Evolutionary conservation across 2,797 vertebrate species (phyloP).

Genomic region (Eidolon dupreanum): DNA sequence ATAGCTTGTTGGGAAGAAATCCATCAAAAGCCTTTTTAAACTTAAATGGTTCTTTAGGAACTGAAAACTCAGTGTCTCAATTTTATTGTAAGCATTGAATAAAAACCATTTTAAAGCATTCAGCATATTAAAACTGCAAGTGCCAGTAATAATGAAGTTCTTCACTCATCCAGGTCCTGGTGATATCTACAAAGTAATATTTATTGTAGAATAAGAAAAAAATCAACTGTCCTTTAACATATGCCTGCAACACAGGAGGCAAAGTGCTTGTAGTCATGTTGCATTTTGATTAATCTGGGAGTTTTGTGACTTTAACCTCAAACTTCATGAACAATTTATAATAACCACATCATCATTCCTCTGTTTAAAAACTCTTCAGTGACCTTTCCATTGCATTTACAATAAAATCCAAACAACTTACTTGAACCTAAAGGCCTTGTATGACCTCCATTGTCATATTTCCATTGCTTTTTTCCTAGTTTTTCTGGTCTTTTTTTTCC

Average conservation of each 20-base stretch:
- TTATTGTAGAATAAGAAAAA: slow-evolving; percentile 32
- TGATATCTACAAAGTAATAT: neutral
- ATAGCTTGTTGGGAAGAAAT: slow-evolving; percentile 61
- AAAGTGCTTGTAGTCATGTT: neutral
- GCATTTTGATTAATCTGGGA: slow-evolving; percentile 32
- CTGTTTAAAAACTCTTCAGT: neutral
- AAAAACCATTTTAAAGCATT: slow-evolving; percentile 54
- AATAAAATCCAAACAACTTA: slow-evolving; percentile 4
- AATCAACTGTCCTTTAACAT: slow-evolving; percentile 19
- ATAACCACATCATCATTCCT: neutral
- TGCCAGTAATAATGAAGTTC: neutral
- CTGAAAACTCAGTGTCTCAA: slow-evolving; percentile 43
- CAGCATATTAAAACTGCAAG: slow-evolving; percentile 43
- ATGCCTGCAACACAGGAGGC: neutral
- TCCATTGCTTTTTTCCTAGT: neutral
- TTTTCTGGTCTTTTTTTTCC: neutral
- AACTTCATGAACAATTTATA: neutral
- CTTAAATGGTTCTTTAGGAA: slow-evolving; percentile 60
- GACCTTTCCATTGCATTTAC: slow-evolving; percentile 49
- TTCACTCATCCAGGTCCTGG: neutral
- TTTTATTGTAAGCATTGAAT: slow-evolving; percentile 58
- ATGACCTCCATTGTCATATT: neutral
- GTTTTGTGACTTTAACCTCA: neutral
- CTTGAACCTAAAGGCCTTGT: neutral
- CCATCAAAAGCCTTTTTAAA: slow-evolving; percentile 56